Base-by-base conservation (phyloP, 64 coral and sea anemone species). In the Cladopsammia gracilis region DNA sequence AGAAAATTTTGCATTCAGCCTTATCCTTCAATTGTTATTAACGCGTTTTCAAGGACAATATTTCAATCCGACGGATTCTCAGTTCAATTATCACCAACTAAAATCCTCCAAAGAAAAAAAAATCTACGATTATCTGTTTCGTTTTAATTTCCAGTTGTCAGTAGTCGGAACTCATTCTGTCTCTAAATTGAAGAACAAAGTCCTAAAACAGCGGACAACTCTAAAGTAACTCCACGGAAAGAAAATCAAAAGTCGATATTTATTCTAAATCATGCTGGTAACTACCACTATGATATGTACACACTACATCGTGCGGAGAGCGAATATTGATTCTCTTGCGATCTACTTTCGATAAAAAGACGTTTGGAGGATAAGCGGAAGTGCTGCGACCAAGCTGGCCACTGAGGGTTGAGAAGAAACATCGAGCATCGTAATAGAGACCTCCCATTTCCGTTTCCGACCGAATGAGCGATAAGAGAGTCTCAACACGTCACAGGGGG, bases 381-480 rank as follows among this genome's bases (percentile, higher is more conserved):
- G 80, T 47, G 20, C 45, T 67, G 77, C 13, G 54, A 61, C 56
- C 56, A 34, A 80, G 24, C 80, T 84, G 62, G 46, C 80, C 62
- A 84, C 44, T 84, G 44, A 68, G 80, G 60, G 44, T 20, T 67
- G 42, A 67, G 61, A 47, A 84, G 62, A 84, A 64, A 59, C 77
- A 79, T 79, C 52, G 52, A 23, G 77, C 18, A 59, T 79, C 77
- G 26, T 67, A 52, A 84, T 67, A 84, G 80, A 68, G 42, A 64
- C 80, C 80, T 67, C 80, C 80, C 80, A 84, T 64, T 84, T 84
- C 80, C 80, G 80, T 84, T 84, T 84, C 80, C 80, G 80, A 67
- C 80, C 43, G 45, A 84, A 84, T 24, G 62, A 47, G 80, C 61
- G 80, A 68, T 66, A 84, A 67, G 42, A 84, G 26, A 68, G 43